Evolutionary conservation across 2,113 vertebrate species (phyloP).

Genomic region (Neogale vison): DNA sequence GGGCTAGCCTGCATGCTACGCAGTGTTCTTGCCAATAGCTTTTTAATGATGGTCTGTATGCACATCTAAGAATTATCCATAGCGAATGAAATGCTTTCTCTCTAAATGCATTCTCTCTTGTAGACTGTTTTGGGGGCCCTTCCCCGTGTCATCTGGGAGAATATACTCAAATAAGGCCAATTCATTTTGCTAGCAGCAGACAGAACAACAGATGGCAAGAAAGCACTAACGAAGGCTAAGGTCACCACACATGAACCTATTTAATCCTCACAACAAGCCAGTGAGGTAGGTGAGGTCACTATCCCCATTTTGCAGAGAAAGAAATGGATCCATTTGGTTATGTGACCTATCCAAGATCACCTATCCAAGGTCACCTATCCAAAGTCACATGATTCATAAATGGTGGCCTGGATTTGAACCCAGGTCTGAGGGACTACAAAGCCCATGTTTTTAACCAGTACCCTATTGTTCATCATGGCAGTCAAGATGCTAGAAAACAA

Average conservation of each 20-base stretch:
- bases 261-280: constrained; percentile 18
- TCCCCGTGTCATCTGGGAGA: background rate
- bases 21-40: background rate
- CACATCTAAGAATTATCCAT: background rate
- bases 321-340: background rate
- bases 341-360: constrained; percentile 18
- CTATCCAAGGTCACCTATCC: background rate
- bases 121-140: background rate
- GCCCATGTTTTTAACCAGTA: constrained; percentile 14
- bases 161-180: background rate
- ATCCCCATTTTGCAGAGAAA: constrained; percentile 33
- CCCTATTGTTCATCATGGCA: background rate
- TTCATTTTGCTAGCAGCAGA: constrained; percentile 5
- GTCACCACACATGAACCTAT: background rate
- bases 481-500: constrained; percentile 30
- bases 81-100: constrained; percentile 24
- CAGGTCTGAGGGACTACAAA: constrained; percentile 12
- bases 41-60: background rate
- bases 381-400: background rate
- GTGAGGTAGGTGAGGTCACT: background rate
- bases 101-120: constrained; percentile 31
- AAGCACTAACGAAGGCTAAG: background rate
- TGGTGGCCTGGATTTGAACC: background rate
- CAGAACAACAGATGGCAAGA: background rate
- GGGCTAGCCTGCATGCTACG: background rate